Percentiles rank a stretch among this genome's conserved stretches.
These are phyloP conservation scores for Mellivora capensis DNA, from an alignment of 2,113 vertebrate genomes.

Conservation along the genomic window DNA sequence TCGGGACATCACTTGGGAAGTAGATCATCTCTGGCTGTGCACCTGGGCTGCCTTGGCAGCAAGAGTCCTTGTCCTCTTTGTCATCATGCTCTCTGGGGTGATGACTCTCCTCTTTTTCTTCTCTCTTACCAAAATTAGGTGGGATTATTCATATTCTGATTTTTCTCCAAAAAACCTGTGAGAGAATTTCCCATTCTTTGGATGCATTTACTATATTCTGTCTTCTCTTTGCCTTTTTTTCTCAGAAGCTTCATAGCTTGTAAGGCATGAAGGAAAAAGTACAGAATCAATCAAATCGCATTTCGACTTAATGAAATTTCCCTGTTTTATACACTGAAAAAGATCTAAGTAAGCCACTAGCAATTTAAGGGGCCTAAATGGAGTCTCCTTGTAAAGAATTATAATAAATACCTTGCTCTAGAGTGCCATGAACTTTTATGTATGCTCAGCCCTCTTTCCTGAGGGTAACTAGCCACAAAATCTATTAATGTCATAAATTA, in stretches of 20 bases:
- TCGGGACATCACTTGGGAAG: neutral
- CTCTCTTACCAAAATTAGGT: neutral
- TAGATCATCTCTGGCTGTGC: neutral
- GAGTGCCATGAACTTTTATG: neutral
- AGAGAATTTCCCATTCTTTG: neutral
- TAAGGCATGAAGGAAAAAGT: neutral
- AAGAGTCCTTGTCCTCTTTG: neutral
- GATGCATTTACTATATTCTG: neutral
- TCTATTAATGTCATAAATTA: neutral
- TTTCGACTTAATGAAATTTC: neutral
- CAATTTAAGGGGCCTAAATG: neutral
- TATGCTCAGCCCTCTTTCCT: neutral
- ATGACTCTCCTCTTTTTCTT: neutral
- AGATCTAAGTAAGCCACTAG: neutral
- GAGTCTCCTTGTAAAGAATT: neutral
- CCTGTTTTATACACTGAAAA: neutral
- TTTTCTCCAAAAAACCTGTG: neutral
- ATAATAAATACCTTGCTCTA: neutral
- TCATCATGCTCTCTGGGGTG: neutral
- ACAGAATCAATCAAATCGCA: neutral
- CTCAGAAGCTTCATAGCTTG: neutral
- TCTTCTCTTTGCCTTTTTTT: neutral
- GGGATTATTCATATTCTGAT: neutral
- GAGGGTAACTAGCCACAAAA: neutral
- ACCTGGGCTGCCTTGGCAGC: neutral